Conservation (phyloP, 1,140 invertebrate genomes). For the Manduca sexta region DNA sequence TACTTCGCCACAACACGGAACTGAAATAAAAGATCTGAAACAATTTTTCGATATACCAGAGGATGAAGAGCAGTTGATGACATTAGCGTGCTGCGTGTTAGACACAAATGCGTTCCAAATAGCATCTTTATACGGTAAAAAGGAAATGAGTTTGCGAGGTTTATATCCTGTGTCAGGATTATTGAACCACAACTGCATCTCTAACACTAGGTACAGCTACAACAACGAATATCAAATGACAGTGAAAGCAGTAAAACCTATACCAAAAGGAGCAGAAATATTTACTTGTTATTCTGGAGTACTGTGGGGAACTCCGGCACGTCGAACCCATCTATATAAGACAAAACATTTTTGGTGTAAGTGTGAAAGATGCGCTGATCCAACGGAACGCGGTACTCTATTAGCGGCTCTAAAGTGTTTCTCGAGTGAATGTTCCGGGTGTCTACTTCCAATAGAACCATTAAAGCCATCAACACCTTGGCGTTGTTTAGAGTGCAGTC, state of each 20-base stretch:
- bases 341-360: constrained; percentile 85
- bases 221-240: constrained; percentile 75
- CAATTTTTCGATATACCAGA: constrained; percentile 73
- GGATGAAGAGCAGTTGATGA: constrained; percentile 77
- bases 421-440: constrained; percentile 54
- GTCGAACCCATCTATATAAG: constrained; percentile 77
- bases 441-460: constrained; percentile 63
- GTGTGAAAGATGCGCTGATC: constrained; percentile 82
- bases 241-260: constrained; percentile 77
- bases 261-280: constrained; percentile 79
- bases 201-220: constrained; percentile 82
- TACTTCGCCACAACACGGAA: constrained; percentile 67
- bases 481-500: constrained; percentile 69
- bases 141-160: constrained; percentile 76
- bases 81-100: constrained; percentile 75
- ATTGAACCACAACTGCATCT: constrained; percentile 83
- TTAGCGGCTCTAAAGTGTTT: constrained; percentile 72
- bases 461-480: constrained; percentile 55
- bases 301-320: constrained; percentile 80
- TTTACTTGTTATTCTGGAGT: constrained; percentile 82
- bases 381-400: constrained; percentile 74
- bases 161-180: constrained; percentile 82
- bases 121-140: constrained; percentile 55
- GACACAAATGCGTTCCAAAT: constrained; percentile 86
- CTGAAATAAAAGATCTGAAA: constrained; percentile 76